Base-by-base conservation (phyloP, 2,888 invertebrate genomes). In the Ceriagrion tenellum region DNA sequence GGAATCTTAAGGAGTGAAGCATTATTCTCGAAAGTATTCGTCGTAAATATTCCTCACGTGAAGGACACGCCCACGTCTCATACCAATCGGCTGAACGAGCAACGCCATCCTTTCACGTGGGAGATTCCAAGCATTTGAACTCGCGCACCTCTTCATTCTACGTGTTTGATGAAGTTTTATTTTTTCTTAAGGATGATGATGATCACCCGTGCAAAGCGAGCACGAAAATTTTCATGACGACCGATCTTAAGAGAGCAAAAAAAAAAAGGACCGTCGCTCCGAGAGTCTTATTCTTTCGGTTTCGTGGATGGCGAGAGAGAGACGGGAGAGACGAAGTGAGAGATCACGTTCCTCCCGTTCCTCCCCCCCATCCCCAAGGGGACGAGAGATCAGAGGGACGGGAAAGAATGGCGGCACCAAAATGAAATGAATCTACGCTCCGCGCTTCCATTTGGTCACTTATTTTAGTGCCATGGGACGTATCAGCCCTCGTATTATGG, bases 341-440 rank as follows among this genome's bases (percentile, higher is more conserved):
- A 81, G 30, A 81, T 81, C 81, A 81, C 81, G 30, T 35, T 81
- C n/a, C n/a, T 8, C 47, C 47, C 47, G n/a, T n/a, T 8, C 47
- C 47, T 8, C 47, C 47, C 47, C 47, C 47, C 47, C 47, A 8
- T 8, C 47, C 26, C n/a, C n/a, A 20, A 26, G 23, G 69, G 69
- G 69, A 26, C 23, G 69, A 69, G 69, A 69, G 35, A 30, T 81
- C 69, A 8, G 69, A 12, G 69, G 69, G 16, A 20, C 10, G 59
- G 59, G 3, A 59, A 81, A 81, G 81, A 81, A 81, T 81, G 35
- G 81, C 81, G 30, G 81, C 4, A 35, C 81, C 81, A 13, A 35
- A 35, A 81, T 35, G 30, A 81, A 81, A 81, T 81, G 81, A 81
- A 81, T 81, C 81, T 81, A 81, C 81, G 81, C 81, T 81, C 81